Evolutionary conservation across 2,113 vertebrate species (phyloP).

Genomic region (Xyliphius kryptos): DNA sequence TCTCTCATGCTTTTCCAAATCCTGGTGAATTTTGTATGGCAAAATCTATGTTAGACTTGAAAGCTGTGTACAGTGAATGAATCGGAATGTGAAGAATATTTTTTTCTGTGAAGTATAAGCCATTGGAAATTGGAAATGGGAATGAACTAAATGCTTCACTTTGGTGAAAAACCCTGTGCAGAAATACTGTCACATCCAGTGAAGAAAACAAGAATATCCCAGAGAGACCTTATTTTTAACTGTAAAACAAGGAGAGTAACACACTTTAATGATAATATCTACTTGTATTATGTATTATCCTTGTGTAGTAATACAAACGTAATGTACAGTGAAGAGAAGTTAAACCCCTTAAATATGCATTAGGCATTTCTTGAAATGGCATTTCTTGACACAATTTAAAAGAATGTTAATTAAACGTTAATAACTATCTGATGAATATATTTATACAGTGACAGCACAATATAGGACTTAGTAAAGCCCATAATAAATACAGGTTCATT

Average conservation of each 20-base stretch:
- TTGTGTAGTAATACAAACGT: too few relatives aligned
- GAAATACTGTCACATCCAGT: conserved; percentile 27
- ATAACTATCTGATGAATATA: too few relatives aligned
- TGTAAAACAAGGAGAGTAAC: background rate
- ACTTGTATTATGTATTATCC: too few relatives aligned
- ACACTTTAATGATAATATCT: too few relatives aligned
- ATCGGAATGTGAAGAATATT: conserved; percentile 8
- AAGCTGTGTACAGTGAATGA: conserved; percentile 14
- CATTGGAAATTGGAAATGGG: conserved; percentile 3
- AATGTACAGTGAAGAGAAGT: too few relatives aligned
- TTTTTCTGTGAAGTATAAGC: conserved; percentile 13
- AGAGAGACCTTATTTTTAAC: conserved; percentile 15
- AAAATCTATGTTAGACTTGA: conserved; percentile 28
- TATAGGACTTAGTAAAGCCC: too few relatives aligned
- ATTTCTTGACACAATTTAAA: too few relatives aligned
- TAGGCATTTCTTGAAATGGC: too few relatives aligned
- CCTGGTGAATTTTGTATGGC: conserved; percentile 26
- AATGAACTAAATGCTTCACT: background rate
- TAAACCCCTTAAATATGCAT: too few relatives aligned
- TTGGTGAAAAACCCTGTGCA: conserved; percentile 5
- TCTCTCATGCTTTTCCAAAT: conserved; percentile 33
- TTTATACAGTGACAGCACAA: too few relatives aligned
- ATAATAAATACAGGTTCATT: too few relatives aligned
- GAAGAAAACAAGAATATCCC: conserved; percentile 18
- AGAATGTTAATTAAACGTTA: too few relatives aligned